Percentiles rank a stretch among this genome's conserved stretches.
These are phyloP conservation scores for Trididemnum nubilum DNA, from an alignment of 23 tunicate genomes.

Conservation along the genomic window DNA sequence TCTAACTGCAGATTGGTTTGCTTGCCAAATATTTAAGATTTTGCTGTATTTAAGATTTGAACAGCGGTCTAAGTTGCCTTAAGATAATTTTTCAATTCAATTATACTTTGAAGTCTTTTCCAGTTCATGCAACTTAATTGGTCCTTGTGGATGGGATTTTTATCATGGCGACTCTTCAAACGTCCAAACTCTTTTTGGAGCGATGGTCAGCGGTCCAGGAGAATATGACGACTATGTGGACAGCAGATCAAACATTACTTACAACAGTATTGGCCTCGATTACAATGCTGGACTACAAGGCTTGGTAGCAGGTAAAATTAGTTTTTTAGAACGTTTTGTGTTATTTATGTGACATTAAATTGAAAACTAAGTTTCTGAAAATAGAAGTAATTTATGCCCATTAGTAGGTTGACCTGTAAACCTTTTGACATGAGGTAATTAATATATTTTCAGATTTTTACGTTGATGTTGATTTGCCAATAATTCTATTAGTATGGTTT, in stretches of 20 bases:
- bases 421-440: no score
- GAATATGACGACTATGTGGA: slow-evolving; percentile 39
- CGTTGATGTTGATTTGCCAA: no score
- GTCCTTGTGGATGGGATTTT: slow-evolving; percentile 61
- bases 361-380: neutral
- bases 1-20: no score
- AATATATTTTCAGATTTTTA: no score
- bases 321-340: no score
- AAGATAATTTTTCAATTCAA: no score
- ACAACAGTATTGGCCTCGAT: slow-evolving; percentile 66
- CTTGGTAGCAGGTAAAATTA: slow-evolving; percentile 63
- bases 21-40: no score
- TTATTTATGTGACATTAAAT: neutral
- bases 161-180: slow-evolving; percentile 30
- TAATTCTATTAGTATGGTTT: no score
- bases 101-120: no score
- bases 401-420: no score
- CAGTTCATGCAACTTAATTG: slow-evolving; percentile 74
- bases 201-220: slow-evolving; percentile 81
- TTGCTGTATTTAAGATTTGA: no score
- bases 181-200: slow-evolving; percentile 63
- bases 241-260: slow-evolving; percentile 58
- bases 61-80: no score
- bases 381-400: neutral
- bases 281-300: slow-evolving; percentile 85